These are phyloP conservation scores for Poecilia wingei DNA, from an alignment of 2,797 vertebrate genomes.

Conservation along the genomic window DNA sequence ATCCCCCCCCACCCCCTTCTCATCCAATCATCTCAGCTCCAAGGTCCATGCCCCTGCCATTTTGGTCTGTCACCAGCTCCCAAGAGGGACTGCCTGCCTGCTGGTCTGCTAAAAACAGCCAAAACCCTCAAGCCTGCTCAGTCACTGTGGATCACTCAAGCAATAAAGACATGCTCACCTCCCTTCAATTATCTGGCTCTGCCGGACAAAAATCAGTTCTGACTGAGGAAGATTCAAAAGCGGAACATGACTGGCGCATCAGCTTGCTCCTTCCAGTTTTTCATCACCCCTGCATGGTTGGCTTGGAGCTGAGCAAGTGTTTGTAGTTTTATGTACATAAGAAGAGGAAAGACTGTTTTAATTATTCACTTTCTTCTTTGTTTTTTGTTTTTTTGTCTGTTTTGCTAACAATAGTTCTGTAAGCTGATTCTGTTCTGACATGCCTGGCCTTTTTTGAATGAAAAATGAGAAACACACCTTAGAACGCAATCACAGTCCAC, in stretches of 20 bases:
- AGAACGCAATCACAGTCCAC: conserved; percentile 74
- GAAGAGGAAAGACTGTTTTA: conserved; percentile 68
- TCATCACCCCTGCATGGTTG: conserved; percentile 78
- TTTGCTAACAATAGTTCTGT: conserved; percentile 72
- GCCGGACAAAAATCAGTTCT: conserved; percentile 33
- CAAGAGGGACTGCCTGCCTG: conserved; percentile 62
- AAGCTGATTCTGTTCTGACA: conserved; percentile 81
- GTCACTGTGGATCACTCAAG: conserved; percentile 56
- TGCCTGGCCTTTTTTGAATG: conserved; percentile 71
- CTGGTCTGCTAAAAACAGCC: conserved; percentile 59
- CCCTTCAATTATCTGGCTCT: conserved; percentile 35
- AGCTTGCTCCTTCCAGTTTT: conserved; percentile 43
- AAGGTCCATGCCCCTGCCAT: conserved; percentile 39
- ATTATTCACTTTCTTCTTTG: conserved; percentile 51
- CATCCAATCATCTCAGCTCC: conserved; percentile 38
- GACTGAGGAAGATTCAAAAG: conserved; percentile 49
- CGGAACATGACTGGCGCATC: conserved; percentile 46
- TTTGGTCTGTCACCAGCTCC: conserved; percentile 63
- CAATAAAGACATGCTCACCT: conserved; percentile 53
- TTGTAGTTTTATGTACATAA: conserved; percentile 81
- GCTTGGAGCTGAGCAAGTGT: conserved; percentile 83
- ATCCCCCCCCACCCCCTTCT: conserved; percentile 12
- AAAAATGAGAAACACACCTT: conserved; percentile 54
- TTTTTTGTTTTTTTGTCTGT: conserved; percentile 10
- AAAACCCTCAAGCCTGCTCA: conserved; percentile 41